phyloP scores from a whole-genome alignment of 2,113 vertebrate genomes.

The Mugil cephalus region DNA sequence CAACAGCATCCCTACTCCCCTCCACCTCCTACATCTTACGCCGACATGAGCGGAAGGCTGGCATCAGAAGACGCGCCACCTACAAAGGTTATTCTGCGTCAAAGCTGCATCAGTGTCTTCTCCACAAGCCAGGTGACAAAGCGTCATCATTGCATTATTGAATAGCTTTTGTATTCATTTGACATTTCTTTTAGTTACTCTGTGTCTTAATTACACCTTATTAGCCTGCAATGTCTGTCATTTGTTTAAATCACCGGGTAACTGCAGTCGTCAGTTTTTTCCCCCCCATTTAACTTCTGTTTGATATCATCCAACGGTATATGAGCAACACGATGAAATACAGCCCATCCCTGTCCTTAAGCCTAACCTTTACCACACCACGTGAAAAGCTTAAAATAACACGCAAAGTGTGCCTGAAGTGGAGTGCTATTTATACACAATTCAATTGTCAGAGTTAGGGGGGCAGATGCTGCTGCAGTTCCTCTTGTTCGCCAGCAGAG shows the following conservation, averaged over 20 bases:
- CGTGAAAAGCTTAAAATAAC: no score
- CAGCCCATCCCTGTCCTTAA: no score
- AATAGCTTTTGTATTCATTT: constrained; percentile 1
- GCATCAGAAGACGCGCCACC: not conserved
- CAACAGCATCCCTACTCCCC: not conserved
- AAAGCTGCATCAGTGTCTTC: not conserved
- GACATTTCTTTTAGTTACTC: not conserved
- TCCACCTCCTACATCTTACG: not conserved
- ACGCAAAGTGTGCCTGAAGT: no score
- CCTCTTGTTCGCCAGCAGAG: constrained; percentile 8
- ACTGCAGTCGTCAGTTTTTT: constrained; percentile 16
- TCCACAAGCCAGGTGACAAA: constrained; percentile 5
- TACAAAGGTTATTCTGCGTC: not conserved
- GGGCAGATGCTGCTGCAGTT: not conserved
- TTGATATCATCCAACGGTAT: no score
- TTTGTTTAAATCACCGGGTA: not conserved
- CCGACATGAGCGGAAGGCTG: not conserved
- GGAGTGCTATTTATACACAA: no score
- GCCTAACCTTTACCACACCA: no score
- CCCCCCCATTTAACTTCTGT: not conserved
- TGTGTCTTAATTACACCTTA: constrained; percentile 4
- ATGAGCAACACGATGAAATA: no score
- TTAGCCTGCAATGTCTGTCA: not conserved
- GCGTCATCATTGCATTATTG: not conserved
- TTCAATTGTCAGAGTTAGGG: no score